Conservation (phyloP, 1,140 invertebrate species). For the Lasioglossum baleicum region DNA sequence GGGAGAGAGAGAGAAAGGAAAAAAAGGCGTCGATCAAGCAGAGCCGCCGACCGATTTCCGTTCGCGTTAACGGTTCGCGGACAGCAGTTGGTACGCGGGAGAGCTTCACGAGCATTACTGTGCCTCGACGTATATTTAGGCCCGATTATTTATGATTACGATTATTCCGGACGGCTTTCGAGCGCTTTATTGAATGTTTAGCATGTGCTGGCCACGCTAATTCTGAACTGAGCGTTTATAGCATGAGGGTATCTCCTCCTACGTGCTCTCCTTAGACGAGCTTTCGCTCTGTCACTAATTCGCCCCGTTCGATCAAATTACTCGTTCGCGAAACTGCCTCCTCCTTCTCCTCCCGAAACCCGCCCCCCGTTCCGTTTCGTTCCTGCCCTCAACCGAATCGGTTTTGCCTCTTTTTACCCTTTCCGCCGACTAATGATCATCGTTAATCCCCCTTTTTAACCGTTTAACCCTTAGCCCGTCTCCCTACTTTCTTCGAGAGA, state of each 20-base stretch:
- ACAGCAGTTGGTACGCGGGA: conserved; percentile 73
- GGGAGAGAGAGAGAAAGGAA: background rate
- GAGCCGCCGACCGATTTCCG: conserved; percentile 51
- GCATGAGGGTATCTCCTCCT: conserved; percentile 60
- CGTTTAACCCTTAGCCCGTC: conserved; percentile 12
- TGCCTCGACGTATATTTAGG: conserved; percentile 76
- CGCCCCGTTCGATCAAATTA: conserved; percentile 61
- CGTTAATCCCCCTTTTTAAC: conserved; percentile 54
- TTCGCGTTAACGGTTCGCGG: conserved; percentile 69
- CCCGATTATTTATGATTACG: conserved; percentile 79
- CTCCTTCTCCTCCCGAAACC: background rate
- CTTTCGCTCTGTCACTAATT: conserved; percentile 60
- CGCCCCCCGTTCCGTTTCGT: too few species aligned
- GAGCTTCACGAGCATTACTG: conserved; percentile 60
- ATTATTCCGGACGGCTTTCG: conserved; percentile 76
- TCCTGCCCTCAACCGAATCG: background rate
- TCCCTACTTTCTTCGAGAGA: background rate
- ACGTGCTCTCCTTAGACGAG: conserved; percentile 60
- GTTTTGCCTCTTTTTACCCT: conserved; percentile 40
- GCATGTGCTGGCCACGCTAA: conserved; percentile 77
- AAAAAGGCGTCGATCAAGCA: conserved; percentile 31
- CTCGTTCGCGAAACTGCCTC: conserved; percentile 44
- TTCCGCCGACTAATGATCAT: conserved; percentile 48
- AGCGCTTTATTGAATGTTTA: conserved; percentile 78
- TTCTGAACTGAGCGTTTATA: conserved; percentile 70